Evolutionary conservation across 1,140 invertebrate genomes (phyloP).

Genomic region (Drosophila asahinai): DNA sequence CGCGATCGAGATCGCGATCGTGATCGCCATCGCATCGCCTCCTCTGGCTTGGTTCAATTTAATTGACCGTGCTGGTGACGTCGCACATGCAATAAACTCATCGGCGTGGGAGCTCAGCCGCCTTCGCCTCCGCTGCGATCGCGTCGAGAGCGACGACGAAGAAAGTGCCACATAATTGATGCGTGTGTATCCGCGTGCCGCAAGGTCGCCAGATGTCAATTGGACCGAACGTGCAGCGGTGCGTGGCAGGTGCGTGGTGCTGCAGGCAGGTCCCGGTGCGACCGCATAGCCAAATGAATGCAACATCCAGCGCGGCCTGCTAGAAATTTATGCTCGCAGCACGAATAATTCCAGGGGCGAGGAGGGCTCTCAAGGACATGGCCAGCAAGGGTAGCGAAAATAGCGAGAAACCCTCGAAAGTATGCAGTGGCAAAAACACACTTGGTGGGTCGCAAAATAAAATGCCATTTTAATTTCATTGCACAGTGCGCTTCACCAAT

Average conservation of each 20-base stretch:
- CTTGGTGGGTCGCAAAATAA: constrained; percentile 60
- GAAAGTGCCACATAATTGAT: constrained; percentile 73
- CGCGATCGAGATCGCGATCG: constrained; percentile 21
- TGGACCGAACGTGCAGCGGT: constrained; percentile 18
- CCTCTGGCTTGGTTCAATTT: constrained; percentile 65
- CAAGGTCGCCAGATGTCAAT: constrained; percentile 45
- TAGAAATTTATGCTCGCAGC: constrained; percentile 41
- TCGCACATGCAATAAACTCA: constrained; percentile 55
- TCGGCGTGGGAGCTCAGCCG: constrained; percentile 53
- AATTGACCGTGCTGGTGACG: constrained; percentile 70
- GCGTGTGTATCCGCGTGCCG: constrained; percentile 54
- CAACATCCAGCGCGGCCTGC: constrained; percentile 28
- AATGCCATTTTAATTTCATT: constrained; percentile 73
- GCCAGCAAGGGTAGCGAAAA: constrained; percentile 17
- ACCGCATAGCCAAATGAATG: constrained; percentile 28
- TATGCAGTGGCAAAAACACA: constrained; percentile 13
- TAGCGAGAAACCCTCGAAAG: constrained; percentile 42
- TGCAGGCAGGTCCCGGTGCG: background rate
- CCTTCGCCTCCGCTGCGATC: constrained; percentile 12
- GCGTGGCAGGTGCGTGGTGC: constrained; percentile 45
- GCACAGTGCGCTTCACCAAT: constrained; percentile 46
- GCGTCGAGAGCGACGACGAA: constrained; percentile 19
- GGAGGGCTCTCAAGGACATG: constrained; percentile 38
- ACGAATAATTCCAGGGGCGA: constrained; percentile 33
- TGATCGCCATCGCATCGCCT: constrained; percentile 22